Percentiles rank a stretch among this genome's conserved stretches.
phyloP scores from a whole-genome alignment of 2,888 invertebrate species.

The Pharmacophagus antenor region DNA sequence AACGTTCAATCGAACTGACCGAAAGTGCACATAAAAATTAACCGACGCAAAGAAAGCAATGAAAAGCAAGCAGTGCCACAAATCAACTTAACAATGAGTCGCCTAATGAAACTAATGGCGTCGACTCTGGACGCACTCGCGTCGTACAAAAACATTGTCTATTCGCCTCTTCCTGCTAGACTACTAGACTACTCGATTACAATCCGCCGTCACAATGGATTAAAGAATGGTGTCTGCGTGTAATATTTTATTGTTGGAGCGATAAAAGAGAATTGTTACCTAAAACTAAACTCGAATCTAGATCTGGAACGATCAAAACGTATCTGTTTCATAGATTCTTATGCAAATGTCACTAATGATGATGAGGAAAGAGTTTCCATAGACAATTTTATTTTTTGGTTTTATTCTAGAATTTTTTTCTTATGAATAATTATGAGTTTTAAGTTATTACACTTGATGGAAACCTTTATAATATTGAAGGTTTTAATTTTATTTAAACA shows the following conservation, averaged over 20 bases:
- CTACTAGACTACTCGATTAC: background rate
- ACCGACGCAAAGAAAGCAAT: conserved; percentile 11
- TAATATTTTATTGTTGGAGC: conserved; percentile 51
- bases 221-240: conserved; percentile 62
- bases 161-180: conserved; percentile 41
- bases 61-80: conserved; percentile 5
- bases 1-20: background rate
- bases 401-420: no score
- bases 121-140: conserved; percentile 33
- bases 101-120: conserved; percentile 36
- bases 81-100: conserved; percentile 30
- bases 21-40: background rate
- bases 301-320: no score
- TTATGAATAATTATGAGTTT: no score
- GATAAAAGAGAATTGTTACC: background rate
- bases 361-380: background rate
- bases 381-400: background rate
- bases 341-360: background rate
- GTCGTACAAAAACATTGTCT: conserved; percentile 48
- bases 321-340: background rate
- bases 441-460: no score
- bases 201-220: conserved; percentile 59
- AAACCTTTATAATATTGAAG: no score
- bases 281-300: no score
- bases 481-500: background rate